Conservation (phyloP, 1,140 invertebrate genomes). For the Hylyphantes graminicola region DNA sequence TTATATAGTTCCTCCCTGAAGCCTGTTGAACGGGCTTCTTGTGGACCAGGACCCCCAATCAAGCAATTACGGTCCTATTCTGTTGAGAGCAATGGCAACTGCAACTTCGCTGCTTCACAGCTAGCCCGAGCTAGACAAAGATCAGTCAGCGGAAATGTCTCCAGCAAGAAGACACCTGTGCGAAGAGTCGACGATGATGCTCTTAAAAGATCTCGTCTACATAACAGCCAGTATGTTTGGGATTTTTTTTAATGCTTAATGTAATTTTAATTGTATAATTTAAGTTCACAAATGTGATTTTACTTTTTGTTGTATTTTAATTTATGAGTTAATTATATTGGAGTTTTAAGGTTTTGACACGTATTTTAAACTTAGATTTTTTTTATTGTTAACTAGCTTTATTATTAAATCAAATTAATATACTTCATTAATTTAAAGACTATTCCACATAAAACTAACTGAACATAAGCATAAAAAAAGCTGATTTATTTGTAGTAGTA, state of each 20-base stretch:
- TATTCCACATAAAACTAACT: too few relatives aligned
- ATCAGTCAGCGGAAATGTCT: conserved; percentile 65
- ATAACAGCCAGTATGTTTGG: conserved; percentile 64
- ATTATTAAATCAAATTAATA: too few relatives aligned
- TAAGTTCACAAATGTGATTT: not conserved
- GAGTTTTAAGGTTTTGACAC: too few relatives aligned
- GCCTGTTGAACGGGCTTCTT: conserved; percentile 70
- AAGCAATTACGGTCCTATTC: conserved; percentile 62
- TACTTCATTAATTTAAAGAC: too few relatives aligned
- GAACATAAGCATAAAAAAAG: too few relatives aligned
- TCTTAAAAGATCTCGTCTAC: conserved; percentile 75
- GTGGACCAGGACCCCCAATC: conserved; percentile 68
- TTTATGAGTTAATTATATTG: too few relatives aligned
- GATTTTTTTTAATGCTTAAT: not conserved
- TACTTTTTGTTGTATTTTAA: not conserved
- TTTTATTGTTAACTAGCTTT: too few relatives aligned
- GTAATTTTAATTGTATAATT: not conserved
- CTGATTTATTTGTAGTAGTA: too few relatives aligned
- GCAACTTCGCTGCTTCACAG: conserved; percentile 28
- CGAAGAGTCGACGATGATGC: conserved; percentile 76
- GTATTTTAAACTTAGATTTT: too few relatives aligned
- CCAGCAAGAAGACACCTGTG: conserved; percentile 75
- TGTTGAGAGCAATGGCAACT: conserved; percentile 41
- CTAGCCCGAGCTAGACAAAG: conserved; percentile 58
- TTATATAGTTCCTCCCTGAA: conserved; percentile 72